These are phyloP conservation scores for Eupithecia vulgata DNA, from an alignment of 2,888 invertebrate genomes.

Conservation along the genomic window DNA sequence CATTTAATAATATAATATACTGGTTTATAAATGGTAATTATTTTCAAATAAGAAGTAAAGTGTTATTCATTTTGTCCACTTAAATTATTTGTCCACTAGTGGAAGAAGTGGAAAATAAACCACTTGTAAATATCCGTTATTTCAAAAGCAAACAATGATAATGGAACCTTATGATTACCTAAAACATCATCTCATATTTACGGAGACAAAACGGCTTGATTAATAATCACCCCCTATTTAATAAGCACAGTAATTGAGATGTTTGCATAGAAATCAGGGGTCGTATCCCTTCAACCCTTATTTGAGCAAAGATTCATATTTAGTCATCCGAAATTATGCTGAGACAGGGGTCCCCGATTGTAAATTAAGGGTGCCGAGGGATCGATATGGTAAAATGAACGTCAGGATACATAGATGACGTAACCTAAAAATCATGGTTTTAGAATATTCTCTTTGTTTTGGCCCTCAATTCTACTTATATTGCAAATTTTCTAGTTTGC, in stretches of 20 bases:
- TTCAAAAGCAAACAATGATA: background rate
- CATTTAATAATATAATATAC: no score
- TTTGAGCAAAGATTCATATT: conserved; percentile 74
- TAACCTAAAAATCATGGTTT: no score
- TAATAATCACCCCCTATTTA: conserved; percentile 75
- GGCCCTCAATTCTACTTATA: no score
- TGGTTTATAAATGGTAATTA: no score
- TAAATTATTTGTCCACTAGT: no score
- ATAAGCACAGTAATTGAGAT: conserved; percentile 81
- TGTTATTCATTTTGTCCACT: no score
- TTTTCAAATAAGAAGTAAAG: no score
- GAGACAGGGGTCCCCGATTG: conserved; percentile 55
- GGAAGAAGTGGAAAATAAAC: no score
- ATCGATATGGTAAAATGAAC: conserved; percentile 26
- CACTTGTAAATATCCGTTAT: no score
- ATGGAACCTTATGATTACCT: conserved; percentile 3
- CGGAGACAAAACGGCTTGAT: conserved; percentile 62
- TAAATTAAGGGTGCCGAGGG: conserved; percentile 45
- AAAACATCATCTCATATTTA: conserved; percentile 46
- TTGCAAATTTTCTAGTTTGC: no score
- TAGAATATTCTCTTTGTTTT: no score
- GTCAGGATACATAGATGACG: conserved; percentile 5
- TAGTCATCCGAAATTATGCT: conserved; percentile 78
- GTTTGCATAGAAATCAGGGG: conserved; percentile 70
- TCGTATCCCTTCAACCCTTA: conserved; percentile 59